phyloP scores from a whole-genome alignment of 2,888 invertebrate genomes.

The Brassicogethes aeneus region DNA sequence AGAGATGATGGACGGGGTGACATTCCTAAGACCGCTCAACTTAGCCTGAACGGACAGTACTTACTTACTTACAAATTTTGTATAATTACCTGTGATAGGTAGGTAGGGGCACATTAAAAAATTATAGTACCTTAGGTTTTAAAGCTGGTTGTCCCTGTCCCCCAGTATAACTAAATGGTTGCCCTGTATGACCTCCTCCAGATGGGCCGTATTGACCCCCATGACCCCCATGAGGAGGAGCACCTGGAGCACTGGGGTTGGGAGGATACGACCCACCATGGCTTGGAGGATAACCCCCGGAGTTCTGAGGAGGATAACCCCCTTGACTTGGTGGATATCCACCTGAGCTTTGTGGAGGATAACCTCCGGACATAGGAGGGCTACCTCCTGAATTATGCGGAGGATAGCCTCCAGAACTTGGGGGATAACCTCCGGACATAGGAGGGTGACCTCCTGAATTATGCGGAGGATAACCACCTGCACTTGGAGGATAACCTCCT shows the following conservation, averaged over 20 bases:
- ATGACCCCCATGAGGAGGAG: constrained; percentile 24
- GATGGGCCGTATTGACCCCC: constrained; percentile 22
- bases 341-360: constrained; percentile 9
- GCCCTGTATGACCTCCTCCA: constrained; percentile 2
- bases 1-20: too few species aligned
- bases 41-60: too few species aligned
- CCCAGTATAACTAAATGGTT: not conserved
- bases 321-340: constrained; percentile 11
- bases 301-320: constrained; percentile 6
- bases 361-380: constrained; percentile 6
- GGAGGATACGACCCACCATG: constrained; percentile 12
- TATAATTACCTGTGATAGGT: not conserved
- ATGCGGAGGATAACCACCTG: constrained; percentile 17
- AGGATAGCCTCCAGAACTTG: constrained; percentile 14
- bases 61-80: too few species aligned
- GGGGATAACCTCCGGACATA: constrained; percentile 15
- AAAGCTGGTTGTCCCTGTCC: constrained; percentile 5
- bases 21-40: too few species aligned
- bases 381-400: constrained; percentile 7
- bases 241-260: constrained; percentile 36
- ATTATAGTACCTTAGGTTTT: constrained; percentile 20
- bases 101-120: too few species aligned
- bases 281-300: constrained; percentile 9
- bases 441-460: constrained; percentile 13
- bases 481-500: constrained; percentile 15